phyloP scores from a whole-genome alignment of 2,888 invertebrate genomes.

The Leucophenga maculata region DNA sequence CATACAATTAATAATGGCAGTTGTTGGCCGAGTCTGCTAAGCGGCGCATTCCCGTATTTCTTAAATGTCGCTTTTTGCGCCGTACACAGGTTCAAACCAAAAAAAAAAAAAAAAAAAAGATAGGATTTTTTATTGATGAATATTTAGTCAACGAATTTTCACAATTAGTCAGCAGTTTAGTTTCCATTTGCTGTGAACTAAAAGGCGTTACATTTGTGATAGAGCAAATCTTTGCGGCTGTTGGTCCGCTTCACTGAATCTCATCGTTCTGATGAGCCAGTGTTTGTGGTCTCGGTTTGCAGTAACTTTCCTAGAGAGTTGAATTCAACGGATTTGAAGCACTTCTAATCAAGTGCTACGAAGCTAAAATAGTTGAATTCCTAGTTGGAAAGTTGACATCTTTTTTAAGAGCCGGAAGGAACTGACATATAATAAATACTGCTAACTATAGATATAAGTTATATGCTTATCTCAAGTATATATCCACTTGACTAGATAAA shows the following conservation, averaged over 20 bases:
- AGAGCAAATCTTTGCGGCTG: constrained; percentile 53
- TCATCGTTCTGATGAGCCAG: constrained; percentile 66
- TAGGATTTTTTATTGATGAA: no score
- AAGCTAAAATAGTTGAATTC: constrained; percentile 44
- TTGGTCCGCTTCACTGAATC: constrained; percentile 47
- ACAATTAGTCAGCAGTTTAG: constrained; percentile 69
- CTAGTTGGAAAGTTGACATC: constrained; percentile 67
- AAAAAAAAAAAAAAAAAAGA: not conserved
- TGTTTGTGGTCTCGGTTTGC: constrained; percentile 50
- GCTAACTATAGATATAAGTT: no score
- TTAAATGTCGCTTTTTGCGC: not conserved
- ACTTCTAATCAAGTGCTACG: not conserved
- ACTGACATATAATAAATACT: no score
- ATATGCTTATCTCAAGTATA: no score
- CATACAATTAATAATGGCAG: no score
- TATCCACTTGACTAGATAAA: no score
- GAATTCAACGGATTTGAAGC: constrained; percentile 45
- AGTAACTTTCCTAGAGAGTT: constrained; percentile 68
- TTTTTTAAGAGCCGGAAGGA: no score
- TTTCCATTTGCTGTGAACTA: constrained; percentile 48
- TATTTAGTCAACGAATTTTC: constrained; percentile 38
- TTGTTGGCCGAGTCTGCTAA: not conserved
- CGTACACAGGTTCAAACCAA: not conserved
- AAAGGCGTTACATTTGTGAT: constrained; percentile 70
- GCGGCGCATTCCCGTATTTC: not conserved